Conservation (phyloP, 2,888 invertebrate genomes). For the Torymus tubicola region DNA sequence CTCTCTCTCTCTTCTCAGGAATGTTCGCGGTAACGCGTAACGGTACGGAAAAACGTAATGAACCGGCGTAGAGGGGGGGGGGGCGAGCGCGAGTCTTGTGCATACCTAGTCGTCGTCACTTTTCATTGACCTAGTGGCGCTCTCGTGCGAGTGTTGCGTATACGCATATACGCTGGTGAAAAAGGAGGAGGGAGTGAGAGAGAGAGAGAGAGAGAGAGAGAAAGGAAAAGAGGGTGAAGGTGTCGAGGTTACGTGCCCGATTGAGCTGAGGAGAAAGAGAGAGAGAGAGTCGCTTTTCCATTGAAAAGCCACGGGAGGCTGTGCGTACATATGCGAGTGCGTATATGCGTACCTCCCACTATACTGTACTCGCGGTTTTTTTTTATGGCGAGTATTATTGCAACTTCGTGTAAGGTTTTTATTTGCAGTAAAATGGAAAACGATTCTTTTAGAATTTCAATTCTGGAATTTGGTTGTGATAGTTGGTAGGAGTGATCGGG, state of each 20-base stretch:
- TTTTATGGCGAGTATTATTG: neutral
- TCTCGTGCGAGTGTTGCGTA: neutral
- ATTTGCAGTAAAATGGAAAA: no score
- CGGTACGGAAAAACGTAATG: no score
- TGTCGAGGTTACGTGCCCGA: slow-evolving; percentile 57
- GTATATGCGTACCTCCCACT: neutral
- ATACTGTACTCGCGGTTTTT: neutral
- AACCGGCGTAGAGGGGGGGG: no score
- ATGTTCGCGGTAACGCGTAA: no score
- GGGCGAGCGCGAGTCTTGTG: no score
- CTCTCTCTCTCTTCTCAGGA: no score
- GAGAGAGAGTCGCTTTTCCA: slow-evolving; percentile 55
- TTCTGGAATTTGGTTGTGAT: no score
- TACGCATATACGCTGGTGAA: no score
- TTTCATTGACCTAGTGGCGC: slow-evolving; percentile 50
- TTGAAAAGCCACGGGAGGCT: slow-evolving; percentile 30
- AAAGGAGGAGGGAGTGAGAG: neutral
- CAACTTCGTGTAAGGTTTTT: no score
- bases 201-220: slow-evolving; percentile 3
- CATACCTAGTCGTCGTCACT: slow-evolving; percentile 18
- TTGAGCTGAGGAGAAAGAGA: slow-evolving; percentile 32
- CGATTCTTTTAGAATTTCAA: no score
- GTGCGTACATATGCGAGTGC: no score
- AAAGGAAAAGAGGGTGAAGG: slow-evolving; percentile 51
- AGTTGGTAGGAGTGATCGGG: no score